Conservation (phyloP, 2,113 vertebrate genomes). For the Balaenoptera acutorostrata region DNA sequence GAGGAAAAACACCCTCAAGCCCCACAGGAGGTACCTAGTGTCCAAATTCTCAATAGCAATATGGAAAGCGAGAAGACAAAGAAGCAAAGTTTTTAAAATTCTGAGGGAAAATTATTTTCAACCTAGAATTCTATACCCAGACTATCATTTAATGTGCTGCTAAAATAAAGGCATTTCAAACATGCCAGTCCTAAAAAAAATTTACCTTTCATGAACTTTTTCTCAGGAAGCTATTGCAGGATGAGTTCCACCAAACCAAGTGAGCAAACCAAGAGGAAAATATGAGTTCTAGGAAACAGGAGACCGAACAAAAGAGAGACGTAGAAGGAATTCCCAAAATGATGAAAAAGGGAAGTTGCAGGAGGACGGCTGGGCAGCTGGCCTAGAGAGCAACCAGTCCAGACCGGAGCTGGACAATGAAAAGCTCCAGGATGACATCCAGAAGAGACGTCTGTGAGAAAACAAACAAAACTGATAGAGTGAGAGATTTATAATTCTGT, state of each 20-base stretch:
- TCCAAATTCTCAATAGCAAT: not conserved
- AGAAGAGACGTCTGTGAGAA: not conserved
- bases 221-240: not conserved
- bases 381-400: not conserved
- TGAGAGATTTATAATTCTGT: not conserved
- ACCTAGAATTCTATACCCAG: not conserved
- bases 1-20: not conserved
- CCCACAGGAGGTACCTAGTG: not conserved
- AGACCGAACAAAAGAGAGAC: not conserved
- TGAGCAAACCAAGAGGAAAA: not conserved
- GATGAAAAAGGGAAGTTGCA: not conserved
- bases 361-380: not conserved
- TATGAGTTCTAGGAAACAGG: not conserved
- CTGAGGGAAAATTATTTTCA: slow-evolving; percentile 20
- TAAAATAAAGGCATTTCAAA: slow-evolving; percentile 3
- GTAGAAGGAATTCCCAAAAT: slow-evolving; percentile 14
- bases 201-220: not conserved
- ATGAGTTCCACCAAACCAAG: not conserved
- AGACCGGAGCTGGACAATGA: not conserved
- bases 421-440: not conserved
- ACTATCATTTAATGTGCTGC: not conserved
- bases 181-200: not conserved
- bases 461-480: not conserved
- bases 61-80: not conserved
- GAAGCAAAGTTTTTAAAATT: not conserved